Evolutionary conservation across 2,888 invertebrate genomes (phyloP).

Genomic region (Leucoma salicis): DNA sequence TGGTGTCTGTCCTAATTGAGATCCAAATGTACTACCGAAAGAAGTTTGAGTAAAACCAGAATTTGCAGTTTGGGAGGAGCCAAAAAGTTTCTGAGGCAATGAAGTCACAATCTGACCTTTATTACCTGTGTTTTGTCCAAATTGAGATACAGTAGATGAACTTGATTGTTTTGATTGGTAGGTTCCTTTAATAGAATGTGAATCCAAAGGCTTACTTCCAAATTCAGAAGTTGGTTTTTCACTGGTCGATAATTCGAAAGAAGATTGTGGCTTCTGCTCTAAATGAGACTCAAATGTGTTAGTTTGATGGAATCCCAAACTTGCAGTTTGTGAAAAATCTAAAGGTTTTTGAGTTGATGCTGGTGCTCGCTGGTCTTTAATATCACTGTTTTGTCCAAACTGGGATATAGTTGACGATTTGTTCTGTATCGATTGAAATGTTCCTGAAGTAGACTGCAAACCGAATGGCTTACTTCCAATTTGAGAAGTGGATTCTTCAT

Average conservation of each 20-base stretch:
- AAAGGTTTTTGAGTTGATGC: not conserved
- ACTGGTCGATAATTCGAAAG: not conserved
- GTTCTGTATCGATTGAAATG: too few relatives aligned
- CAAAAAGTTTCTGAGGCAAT: not conserved
- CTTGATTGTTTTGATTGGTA: not conserved
- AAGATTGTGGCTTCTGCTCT: not conserved
- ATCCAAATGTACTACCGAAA: not conserved
- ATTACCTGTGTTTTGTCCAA: not conserved
- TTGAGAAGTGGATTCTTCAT: too few relatives aligned
- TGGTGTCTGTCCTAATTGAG: not conserved
- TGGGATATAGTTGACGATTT: too few relatives aligned
- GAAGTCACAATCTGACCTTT: not conserved
- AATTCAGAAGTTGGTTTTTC: not conserved
- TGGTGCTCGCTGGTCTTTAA: not conserved
- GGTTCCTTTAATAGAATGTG: not conserved
- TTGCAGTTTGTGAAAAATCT: too few relatives aligned
- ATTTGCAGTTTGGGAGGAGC: not conserved
- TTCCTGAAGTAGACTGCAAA: too few relatives aligned
- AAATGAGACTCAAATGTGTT: not conserved
- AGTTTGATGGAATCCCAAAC: too few relatives aligned
- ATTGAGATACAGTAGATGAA: not conserved
- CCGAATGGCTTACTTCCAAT: too few relatives aligned
- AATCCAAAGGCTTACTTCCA: conserved; percentile 3
- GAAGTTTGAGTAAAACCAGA: not conserved
- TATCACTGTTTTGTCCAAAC: not conserved